Base-by-base conservation (phyloP, 2,888 invertebrate genomes). In the Ophion obscuratus region DNA sequence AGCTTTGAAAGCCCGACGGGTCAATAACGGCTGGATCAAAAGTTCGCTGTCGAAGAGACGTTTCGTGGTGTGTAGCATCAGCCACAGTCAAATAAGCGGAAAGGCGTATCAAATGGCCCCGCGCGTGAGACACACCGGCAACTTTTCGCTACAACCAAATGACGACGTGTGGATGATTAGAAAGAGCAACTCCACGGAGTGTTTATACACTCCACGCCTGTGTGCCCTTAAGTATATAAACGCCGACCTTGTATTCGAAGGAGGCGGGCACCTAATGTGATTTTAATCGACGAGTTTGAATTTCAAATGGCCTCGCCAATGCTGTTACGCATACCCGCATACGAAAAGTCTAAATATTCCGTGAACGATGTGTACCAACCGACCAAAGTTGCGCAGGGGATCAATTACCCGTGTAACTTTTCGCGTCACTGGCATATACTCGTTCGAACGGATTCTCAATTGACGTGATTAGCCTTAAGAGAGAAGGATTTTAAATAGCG, bases 221-320 rank as follows among this genome's bases (percentile, higher is more conserved):
- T 67, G 53, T 61, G 53, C 67, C 74, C 47, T 78, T 53, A 78
- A 79, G 64, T 74, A 73, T 74, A 78, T 10, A 81, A 47, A 27
- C 3, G 66, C 36, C 14, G 40, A 76, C 71, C 59, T 57, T 40
- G 66, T 61, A 59, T 40, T 84, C 64, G 47, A 40, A 27, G 74
- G 17, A 17, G 40, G 57, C 89, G 88, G 90, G 90, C 89, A 88
- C 88, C 91, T 93, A 92, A 93, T 93, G 93, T 88, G 92, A 92
- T 92, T 93, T 93, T 93, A 93, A 93, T 93, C 92, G 92, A 87
- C 84, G 90, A 90, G 90, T 93, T 93, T 93, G 92, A 93, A 93
- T 92, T 93, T 93, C 91, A 93, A 93, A 92, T 92, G 88, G 80
- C 68, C 81, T 87, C 89, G 90, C 81, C 81, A 84, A 87, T 88